Base-by-base conservation (phyloP, 64 coral and sea anemone species). In the Stichodactyla helianthus region DNA sequence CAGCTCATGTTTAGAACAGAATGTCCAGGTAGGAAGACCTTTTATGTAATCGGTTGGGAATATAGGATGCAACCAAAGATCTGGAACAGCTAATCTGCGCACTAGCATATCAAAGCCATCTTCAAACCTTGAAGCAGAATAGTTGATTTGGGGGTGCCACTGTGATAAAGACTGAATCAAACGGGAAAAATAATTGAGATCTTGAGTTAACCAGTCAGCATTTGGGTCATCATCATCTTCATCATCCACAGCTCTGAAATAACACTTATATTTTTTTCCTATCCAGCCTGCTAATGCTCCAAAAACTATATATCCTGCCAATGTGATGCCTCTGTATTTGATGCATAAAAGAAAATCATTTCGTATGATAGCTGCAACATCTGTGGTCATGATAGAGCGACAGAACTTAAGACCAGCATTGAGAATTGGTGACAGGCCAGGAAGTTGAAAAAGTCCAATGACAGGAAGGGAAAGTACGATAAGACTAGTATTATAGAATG, bases 401-500 rank as follows among this genome's bases (percentile, higher is more conserved):
- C 90, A 95, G 31, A 84, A 59, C 79, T 93, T 99, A 10, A 90
- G 86, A 77, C 82, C 71, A 83, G 90, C 79, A 82, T 93, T 82
- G 15, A 95, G 85, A 52, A 93, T 52, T 56, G 93, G 90, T 18
- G 59, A 79, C 17, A 92, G 77, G 20, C 61, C 89, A 13, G 93
- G 88, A 52, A 95, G 83, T 71, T 94, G 93, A 68, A 95, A 95
- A 6, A 99, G 22, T 0, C 93, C 62, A 55, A 99, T 59, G 13
- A 95, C 52, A 77, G 97, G 97, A 3, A 99, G 77, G 44, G 87
- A 99, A 27, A 92, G 64, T 25, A 93, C 82, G 57, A 99, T 99
- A 1, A 99, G 93, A 26, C 90, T 90, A 14, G 91, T 95, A 52
- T 99, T 99, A 79, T 94, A 92, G 77, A 95, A 95, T 28, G 83